phyloP scores from a whole-genome alignment of 2,888 invertebrate genomes.

The Panopea generosa region DNA sequence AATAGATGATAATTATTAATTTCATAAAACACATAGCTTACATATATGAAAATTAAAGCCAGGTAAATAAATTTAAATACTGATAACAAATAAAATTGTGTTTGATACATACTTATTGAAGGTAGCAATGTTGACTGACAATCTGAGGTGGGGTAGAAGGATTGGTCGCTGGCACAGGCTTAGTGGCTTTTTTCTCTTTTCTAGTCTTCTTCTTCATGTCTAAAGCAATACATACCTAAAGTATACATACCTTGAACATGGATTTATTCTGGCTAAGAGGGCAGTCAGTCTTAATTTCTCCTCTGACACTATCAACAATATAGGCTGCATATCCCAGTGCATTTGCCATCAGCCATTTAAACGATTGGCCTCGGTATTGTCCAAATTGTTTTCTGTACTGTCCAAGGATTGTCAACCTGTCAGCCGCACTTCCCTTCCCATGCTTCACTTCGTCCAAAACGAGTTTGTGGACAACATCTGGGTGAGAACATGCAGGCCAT shows the following conservation, averaged over 20 bases:
- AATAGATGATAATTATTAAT: too few species aligned
- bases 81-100: too few species aligned
- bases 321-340: not conserved
- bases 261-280: not conserved
- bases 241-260: not conserved
- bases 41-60: too few species aligned
- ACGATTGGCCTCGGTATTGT: not conserved
- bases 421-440: not conserved
- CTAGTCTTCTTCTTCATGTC: not conserved
- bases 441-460: not conserved
- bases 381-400: not conserved
- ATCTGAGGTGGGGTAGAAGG: constrained; percentile 3
- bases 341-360: not conserved
- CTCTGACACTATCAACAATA: not conserved
- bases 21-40: too few species aligned
- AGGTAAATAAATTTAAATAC: too few species aligned
- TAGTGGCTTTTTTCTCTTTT: too few species aligned
- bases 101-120: too few species aligned
- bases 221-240: too few species aligned
- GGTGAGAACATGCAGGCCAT: too few species aligned
- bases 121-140: not conserved
- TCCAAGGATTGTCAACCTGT: not conserved
- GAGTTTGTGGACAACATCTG: not conserved
- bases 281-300: too few species aligned
- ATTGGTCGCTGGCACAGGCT: too few species aligned